phyloP scores from a whole-genome alignment of 2,113 vertebrate species.

The Trochalopteron elliotii region DNA sequence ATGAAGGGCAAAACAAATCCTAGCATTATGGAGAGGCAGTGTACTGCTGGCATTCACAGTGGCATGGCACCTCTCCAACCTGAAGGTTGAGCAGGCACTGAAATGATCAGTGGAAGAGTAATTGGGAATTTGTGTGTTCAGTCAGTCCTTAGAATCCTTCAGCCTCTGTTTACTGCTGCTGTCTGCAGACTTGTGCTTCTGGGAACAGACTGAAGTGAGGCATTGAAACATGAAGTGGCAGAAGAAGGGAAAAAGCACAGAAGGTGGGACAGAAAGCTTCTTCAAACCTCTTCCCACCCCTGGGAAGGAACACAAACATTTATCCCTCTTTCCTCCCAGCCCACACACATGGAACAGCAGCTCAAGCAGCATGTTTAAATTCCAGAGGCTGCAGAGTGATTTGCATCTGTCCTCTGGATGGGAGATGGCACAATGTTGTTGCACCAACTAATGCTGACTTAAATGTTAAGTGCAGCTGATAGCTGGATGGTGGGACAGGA shows the following conservation, averaged over 20 bases:
- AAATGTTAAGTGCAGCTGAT: background rate
- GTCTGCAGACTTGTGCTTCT: background rate
- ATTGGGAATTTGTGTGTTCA: background rate
- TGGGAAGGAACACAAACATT: background rate
- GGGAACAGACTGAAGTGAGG: background rate
- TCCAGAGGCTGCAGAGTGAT: background rate
- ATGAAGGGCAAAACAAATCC: background rate
- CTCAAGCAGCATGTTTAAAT: background rate
- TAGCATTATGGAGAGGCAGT: background rate
- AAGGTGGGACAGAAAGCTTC: background rate
- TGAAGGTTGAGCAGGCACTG: background rate
- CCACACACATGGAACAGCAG: background rate
- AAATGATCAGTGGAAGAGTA: background rate
- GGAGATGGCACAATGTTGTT: background rate
- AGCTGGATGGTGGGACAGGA: conserved; percentile 34
- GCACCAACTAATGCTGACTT: background rate
- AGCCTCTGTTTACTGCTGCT: background rate
- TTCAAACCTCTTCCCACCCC: background rate
- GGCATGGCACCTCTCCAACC: background rate
- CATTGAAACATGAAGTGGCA: background rate
- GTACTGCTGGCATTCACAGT: background rate
- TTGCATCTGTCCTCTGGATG: background rate
- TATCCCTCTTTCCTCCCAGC: background rate
- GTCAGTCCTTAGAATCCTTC: background rate
- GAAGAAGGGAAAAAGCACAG: background rate